These are phyloP conservation scores for Euthynnus affinis DNA, from an alignment of 2,797 vertebrate species.

Conservation along the genomic window DNA sequence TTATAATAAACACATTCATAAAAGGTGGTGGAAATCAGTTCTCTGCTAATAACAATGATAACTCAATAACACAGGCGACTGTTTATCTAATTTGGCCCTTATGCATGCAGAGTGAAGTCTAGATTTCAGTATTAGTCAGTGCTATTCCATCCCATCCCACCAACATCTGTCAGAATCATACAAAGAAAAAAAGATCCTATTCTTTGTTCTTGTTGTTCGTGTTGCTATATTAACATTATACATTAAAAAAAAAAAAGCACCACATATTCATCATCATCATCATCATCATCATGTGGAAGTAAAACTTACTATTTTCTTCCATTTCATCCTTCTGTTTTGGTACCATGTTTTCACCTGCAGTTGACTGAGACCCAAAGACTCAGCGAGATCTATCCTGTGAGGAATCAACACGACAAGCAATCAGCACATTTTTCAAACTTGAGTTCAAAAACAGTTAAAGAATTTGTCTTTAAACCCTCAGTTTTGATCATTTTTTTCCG, in stretches of 20 bases:
- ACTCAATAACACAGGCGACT: neutral
- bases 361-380: slow-evolving; percentile 97
- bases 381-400: slow-evolving; percentile 97
- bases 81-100: neutral
- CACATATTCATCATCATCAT: no score
- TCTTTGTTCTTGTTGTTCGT: neutral
- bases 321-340: slow-evolving; percentile 99
- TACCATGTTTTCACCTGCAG: slow-evolving; percentile 99
- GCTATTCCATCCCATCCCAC: neutral
- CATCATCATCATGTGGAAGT: neutral
- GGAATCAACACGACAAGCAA: neutral
- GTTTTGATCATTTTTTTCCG: no score
- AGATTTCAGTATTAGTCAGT: neutral
- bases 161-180: neutral
- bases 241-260: neutral
- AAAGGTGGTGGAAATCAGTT: neutral
- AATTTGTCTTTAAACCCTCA: no score
- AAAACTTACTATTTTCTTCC: slow-evolving; percentile 99
- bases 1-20: neutral
- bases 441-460: no score
- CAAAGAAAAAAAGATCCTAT: neutral
- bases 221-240: neutral
- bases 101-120: neutral
- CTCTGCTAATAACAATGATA: neutral
- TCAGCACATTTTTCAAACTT: neutral